phyloP scores from a whole-genome alignment of 2,888 invertebrate genomes.

The Clitarchus hookeri region DNA sequence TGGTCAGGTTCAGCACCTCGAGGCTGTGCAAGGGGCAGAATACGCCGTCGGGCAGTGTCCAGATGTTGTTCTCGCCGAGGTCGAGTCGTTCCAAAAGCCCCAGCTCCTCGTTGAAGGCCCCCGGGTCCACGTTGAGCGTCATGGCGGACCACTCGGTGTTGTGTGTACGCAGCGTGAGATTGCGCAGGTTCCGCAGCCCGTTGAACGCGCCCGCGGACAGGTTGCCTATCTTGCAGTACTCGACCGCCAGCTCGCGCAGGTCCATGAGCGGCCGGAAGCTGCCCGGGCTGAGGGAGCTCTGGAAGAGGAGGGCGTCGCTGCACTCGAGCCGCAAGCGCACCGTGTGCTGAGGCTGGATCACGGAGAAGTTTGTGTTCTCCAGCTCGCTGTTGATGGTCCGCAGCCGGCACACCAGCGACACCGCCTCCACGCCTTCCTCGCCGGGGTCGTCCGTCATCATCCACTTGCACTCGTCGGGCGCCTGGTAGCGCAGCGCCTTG shows the following conservation, averaged over 20 bases:
- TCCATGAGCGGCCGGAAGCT: constrained; percentile 77
- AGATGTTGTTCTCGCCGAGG: constrained; percentile 79
- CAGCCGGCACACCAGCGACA: constrained; percentile 67
- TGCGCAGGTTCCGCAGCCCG: constrained; percentile 75
- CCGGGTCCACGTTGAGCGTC: constrained; percentile 74
- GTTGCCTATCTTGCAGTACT: constrained; percentile 82
- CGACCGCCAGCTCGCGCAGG: constrained; percentile 76
- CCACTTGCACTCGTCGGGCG: constrained; percentile 83
- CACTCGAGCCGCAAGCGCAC: constrained; percentile 76
- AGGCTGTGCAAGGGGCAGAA: constrained; percentile 76
- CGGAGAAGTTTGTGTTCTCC: constrained; percentile 81
- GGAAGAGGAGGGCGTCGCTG: constrained; percentile 79
- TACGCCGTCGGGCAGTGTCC: constrained; percentile 75
- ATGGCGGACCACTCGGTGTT: constrained; percentile 84
- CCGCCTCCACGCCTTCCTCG: constrained; percentile 35
- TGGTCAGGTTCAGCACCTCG: constrained; percentile 77
- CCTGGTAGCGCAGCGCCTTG: constrained; percentile 70
- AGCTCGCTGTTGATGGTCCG: constrained; percentile 80
- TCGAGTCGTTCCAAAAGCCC: constrained; percentile 74
- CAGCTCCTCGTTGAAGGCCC: constrained; percentile 75
- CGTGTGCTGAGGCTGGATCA: constrained; percentile 81
- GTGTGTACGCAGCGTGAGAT: constrained; percentile 80
- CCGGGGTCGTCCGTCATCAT: constrained; percentile 64
- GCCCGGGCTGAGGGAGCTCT: constrained; percentile 76
- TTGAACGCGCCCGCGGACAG: constrained; percentile 81